Percentiles rank a stretch among this genome's conserved stretches.
These are phyloP conservation scores for Hipposideros armiger DNA, from an alignment of 2,113 vertebrate genomes.

Conservation along the genomic window DNA sequence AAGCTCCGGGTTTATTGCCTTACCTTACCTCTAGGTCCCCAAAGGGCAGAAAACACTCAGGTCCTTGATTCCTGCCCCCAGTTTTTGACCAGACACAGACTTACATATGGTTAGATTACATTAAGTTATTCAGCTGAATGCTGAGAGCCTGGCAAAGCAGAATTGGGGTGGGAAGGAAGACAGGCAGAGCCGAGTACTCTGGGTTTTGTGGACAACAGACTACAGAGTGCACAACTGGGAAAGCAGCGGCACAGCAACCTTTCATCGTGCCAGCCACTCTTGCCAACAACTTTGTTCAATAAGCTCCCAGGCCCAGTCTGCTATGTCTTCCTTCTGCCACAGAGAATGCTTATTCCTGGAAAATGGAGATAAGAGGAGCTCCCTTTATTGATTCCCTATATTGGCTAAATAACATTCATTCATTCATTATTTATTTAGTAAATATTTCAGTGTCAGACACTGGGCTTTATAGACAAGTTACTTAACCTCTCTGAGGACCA, in stretches of 20 bases:
- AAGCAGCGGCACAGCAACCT: not conserved
- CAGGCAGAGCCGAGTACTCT: not conserved
- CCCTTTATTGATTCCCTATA: not conserved
- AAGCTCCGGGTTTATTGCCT: not conserved
- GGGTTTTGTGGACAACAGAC: not conserved
- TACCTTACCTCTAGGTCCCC: not conserved
- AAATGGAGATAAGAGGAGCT: not conserved
- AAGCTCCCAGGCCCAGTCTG: not conserved
- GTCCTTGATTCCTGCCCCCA: not conserved
- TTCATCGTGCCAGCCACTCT: not conserved
- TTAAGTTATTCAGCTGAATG: not conserved
- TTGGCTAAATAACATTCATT: not conserved
- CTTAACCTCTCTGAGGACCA: conserved; percentile 13
- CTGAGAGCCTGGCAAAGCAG: not conserved
- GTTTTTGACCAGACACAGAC: not conserved
- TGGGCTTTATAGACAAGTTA: not conserved
- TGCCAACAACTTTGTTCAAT: not conserved
- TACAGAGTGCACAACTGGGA: not conserved
- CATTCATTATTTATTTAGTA: not conserved
- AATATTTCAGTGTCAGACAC: not conserved
- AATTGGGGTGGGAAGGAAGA: not conserved
- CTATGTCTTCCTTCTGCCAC: not conserved
- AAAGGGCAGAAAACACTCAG: not conserved
- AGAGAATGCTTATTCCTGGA: not conserved
- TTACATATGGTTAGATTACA: not conserved